Percentiles rank a stretch among this genome's conserved stretches.
phyloP scores from a whole-genome alignment of 2,888 invertebrate species.

The Rhyacophila evoluta region DNA sequence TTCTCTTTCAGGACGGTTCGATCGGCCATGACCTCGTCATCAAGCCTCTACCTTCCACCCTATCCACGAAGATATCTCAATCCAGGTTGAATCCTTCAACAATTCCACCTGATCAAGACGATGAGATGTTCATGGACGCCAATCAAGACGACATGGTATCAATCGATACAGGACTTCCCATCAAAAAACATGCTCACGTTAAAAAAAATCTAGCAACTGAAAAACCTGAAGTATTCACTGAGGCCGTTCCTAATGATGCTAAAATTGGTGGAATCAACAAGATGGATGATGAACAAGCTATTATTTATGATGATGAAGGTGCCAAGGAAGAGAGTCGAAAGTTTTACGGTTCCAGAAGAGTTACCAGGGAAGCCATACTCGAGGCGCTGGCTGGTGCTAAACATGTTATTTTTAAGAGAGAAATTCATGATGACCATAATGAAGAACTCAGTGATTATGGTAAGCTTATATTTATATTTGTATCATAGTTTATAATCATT shows the following conservation, averaged over 20 bases:
- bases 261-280: constrained; percentile 47
- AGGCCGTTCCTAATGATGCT: background rate
- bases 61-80: constrained; percentile 62
- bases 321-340: constrained; percentile 54
- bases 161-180: constrained; percentile 74
- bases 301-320: constrained; percentile 56
- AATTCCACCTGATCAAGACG: constrained; percentile 67
- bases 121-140: constrained; percentile 79
- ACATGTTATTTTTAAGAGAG: constrained; percentile 83
- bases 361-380: constrained; percentile 49
- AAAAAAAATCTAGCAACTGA: constrained; percentile 40
- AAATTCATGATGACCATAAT: constrained; percentile 68
- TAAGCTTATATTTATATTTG: constrained; percentile 66
- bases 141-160: constrained; percentile 75
- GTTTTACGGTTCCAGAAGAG: background rate
- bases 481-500: too few species aligned
- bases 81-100: constrained; percentile 54
- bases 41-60: constrained; percentile 83
- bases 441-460: constrained; percentile 86
- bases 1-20: constrained; percentile 82
- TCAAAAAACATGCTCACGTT: constrained; percentile 58
- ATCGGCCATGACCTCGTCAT: constrained; percentile 91
- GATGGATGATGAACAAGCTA: constrained; percentile 56
- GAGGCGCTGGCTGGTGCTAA: constrained; percentile 69
- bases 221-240: background rate